Evolutionary conservation across 2,113 vertebrate genomes (phyloP), one percentile per base, ranked within the genome.

Genomic region (Gymnogyps californianus): DNA sequence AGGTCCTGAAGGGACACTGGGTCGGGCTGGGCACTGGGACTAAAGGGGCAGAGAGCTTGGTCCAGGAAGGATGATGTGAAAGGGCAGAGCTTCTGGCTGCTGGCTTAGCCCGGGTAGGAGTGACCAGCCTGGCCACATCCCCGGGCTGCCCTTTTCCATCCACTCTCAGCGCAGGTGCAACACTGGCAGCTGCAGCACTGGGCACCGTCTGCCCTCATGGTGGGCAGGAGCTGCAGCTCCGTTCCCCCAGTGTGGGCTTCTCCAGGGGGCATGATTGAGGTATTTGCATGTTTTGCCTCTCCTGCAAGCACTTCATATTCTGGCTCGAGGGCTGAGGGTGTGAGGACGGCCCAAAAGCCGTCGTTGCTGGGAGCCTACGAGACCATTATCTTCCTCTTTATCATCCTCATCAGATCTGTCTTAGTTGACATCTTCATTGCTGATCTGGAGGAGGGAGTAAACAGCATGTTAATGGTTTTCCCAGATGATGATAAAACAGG

Each of bases 401-500:
- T 90, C 74, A 46, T 66, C 36, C 40, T 91, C 61, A 31, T 66
- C 47, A 72, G 74, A 67, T 51, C 25, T 0, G 0, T 91, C 29
- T 52, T 76, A 79, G n/a, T 40, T 95, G 86, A 85, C n/a, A 32
- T 24, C 54, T 90, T 93, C 69, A 83, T 65, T 90, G 81, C 57
- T 67, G 80, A 77, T 91, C 76, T 84, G 61, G 51, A 91, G 57
- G 81, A 84, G 71, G 44, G 71, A 79, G 64, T 90, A 96, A 97
- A 91, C 49, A 93, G 75, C 52, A 47, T 51, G 44, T 44, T 91
- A 87, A 91, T 93, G 67, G 83, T 44, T 93, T 92, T 90, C 36
- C 18, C 1, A 6, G 55, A 80, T 89, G 62, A 89, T 52, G 64
- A 91, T 66, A 83, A 94, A 91, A 42, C 18, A 32, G 77, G 17